phyloP scores from a whole-genome alignment of 2,113 vertebrate species.

The Oncorhynchus keta region DNA sequence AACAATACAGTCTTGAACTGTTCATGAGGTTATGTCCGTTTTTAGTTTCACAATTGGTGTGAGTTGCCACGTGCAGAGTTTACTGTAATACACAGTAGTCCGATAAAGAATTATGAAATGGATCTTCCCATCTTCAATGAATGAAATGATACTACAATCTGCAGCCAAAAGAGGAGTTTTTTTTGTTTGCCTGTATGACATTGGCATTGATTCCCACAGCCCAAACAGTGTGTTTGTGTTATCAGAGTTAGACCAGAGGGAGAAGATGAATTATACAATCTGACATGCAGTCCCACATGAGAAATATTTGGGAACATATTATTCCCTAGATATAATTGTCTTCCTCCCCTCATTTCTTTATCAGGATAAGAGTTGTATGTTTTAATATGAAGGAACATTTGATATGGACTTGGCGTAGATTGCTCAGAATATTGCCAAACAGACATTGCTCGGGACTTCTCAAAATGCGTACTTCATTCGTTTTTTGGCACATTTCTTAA shows the following conservation, averaged over 20 bases:
- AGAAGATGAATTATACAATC: constrained; percentile 8
- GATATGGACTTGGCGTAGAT: neutral
- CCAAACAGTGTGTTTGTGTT: constrained; percentile 28
- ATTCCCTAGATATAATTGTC: neutral
- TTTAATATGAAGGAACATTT: neutral
- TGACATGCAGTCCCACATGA: constrained; percentile 23
- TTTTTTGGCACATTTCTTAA: no score
- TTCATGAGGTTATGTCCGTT: neutral
- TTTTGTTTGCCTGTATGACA: neutral
- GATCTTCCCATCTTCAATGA: neutral
- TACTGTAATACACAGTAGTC: neutral
- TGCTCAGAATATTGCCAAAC: neutral
- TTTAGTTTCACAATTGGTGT: neutral
- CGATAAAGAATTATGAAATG: neutral
- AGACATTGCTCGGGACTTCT: neutral
- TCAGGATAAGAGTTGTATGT: neutral
- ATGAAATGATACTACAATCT: neutral
- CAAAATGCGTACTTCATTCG: no score
- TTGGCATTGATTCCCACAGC: neutral
- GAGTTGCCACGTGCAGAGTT: neutral
- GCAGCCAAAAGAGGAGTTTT: no score
- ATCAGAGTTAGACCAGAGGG: neutral
- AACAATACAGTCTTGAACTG: neutral
- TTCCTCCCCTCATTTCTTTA: neutral
- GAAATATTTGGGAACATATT: neutral